Conservation (phyloP, 1,140 invertebrate species). For the Drosophila ficusphila region DNA sequence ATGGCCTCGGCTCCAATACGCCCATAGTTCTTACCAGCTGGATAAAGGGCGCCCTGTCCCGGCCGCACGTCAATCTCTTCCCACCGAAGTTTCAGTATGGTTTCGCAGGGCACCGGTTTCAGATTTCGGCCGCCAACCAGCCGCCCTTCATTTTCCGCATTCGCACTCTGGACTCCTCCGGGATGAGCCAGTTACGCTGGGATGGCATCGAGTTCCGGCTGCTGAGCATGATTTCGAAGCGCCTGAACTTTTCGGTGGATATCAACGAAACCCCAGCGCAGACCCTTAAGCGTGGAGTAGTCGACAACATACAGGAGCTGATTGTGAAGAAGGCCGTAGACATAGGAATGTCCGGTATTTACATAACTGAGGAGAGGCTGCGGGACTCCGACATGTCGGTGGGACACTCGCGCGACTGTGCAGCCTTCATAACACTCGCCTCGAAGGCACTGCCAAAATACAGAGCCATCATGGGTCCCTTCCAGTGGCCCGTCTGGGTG, state of each 20-base stretch:
- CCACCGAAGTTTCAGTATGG: conserved; percentile 88
- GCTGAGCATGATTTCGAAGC: conserved; percentile 86
- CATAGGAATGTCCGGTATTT: conserved; percentile 88
- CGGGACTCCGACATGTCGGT: conserved; percentile 86
- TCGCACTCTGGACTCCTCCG: conserved; percentile 79
- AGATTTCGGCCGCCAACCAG: conserved; percentile 87
- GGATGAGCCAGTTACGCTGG: conserved; percentile 61
- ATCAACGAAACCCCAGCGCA: conserved; percentile 86
- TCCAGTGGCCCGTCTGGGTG: conserved; percentile 91
- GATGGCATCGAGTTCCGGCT: conserved; percentile 89
- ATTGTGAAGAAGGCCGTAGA: conserved; percentile 83
- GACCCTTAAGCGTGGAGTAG: conserved; percentile 75
- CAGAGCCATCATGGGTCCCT: conserved; percentile 92
- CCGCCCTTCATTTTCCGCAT: conserved; percentile 89
- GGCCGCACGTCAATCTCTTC: conserved; percentile 87
- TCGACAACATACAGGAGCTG: conserved; percentile 85
- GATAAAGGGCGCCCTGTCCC: conserved; percentile 87
- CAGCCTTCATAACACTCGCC: conserved; percentile 89
- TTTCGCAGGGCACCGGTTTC: conserved; percentile 89
- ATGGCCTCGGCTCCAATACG: conserved; percentile 88
- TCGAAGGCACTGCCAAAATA: conserved; percentile 91
- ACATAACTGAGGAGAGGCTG: conserved; percentile 86
- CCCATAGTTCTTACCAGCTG: conserved; percentile 88
- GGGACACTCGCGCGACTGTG: conserved; percentile 89
- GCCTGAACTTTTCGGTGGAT: conserved; percentile 89